Base-by-base conservation (phyloP, 2,888 invertebrate genomes). In the Hirtodrosophila histrioides region DNA sequence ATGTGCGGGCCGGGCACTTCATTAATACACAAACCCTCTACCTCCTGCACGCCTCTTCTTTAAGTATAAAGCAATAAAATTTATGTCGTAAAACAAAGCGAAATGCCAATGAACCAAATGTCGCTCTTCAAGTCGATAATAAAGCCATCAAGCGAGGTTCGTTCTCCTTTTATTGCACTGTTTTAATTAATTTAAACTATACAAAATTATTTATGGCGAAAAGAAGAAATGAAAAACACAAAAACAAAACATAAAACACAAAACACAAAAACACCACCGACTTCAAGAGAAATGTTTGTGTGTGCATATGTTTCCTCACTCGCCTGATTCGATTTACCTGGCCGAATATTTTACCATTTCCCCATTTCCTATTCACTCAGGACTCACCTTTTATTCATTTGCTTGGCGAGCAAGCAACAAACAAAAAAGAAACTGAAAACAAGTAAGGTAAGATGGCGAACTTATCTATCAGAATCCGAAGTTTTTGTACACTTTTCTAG, bases 131-230 rank as follows among this genome's bases (percentile, higher is more conserved):
- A 67, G 66, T 54, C 67, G 83, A 86, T 80, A 85, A 85, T 86
- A 75, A 88, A 88, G 86, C 49, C 86, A 83, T 88, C 84, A 86
- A 64, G 62, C 43, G 33, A 54, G 54, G 72, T 72, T 72, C 63
- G 56, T 72, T 62, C 77, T 76, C 68, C 73, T 67, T 81, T 86
- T 80, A 84, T 78, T 75, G 75, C 82, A 70, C 64, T 73, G 68
- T 87, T 76, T 87, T 85, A 82, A 82, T 83, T 83, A 78, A 86
- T 83, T 87, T 87, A 87, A 83, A 82, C 85, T 83, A 67, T 62
- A 73, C 62, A 54, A 39, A 49, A 37, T 11, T 37, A 24, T 41
- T n/a, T 8, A 31, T 31, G 31, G 31, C 57, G 40, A 36, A 36
- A 51, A 49, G 10, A 37, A 36, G 6, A 41, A 7, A 45, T 40